These are phyloP conservation scores for Girardia tigrina DNA, from an alignment of 2,888 invertebrate genomes.

Conservation along the genomic window DNA sequence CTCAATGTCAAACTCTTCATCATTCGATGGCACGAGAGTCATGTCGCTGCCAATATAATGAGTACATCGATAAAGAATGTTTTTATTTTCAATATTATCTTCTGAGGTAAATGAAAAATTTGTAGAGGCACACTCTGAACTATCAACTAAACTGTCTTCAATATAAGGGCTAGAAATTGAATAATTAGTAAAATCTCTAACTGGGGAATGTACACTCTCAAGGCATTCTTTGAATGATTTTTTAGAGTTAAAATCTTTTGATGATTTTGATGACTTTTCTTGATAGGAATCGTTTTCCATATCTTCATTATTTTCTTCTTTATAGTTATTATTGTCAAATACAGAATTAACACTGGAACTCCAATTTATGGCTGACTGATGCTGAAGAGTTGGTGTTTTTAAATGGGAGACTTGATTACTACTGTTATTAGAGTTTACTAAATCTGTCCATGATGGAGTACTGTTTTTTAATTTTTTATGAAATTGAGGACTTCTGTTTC, in stretches of 20 bases:
- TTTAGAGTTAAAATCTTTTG: background rate
- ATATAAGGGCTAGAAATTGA: slow-evolving; percentile 4
- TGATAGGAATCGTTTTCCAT: background rate
- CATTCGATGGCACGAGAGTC: slow-evolving; percentile 10
- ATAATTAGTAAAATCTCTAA: slow-evolving; percentile 23
- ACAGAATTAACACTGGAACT: slow-evolving; percentile 2
- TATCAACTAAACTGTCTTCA: slow-evolving; percentile 23
- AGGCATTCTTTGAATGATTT: background rate
- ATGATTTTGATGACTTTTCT: background rate
- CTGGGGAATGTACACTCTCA: slow-evolving; percentile 20
- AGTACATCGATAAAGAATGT: slow-evolving; percentile 5
- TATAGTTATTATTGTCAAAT: background rate
- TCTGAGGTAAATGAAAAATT: slow-evolving; percentile 19
- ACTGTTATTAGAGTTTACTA: background rate
- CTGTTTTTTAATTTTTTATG: slow-evolving; percentile 8
- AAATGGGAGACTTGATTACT: background rate
- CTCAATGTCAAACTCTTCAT: background rate
- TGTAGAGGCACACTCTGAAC: slow-evolving; percentile 18
- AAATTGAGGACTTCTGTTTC: slow-evolving; percentile 14
- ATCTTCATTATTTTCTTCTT: background rate
- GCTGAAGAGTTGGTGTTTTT: background rate
- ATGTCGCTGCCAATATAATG: slow-evolving; percentile 9
- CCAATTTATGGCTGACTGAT: background rate
- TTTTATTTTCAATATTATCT: background rate
- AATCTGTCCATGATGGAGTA: slow-evolving; percentile 5